Evolutionary conservation across 1,140 invertebrate genomes (phyloP), one percentile per base, ranked within the genome.

Genomic region (Drosophila willistoni): DNA sequence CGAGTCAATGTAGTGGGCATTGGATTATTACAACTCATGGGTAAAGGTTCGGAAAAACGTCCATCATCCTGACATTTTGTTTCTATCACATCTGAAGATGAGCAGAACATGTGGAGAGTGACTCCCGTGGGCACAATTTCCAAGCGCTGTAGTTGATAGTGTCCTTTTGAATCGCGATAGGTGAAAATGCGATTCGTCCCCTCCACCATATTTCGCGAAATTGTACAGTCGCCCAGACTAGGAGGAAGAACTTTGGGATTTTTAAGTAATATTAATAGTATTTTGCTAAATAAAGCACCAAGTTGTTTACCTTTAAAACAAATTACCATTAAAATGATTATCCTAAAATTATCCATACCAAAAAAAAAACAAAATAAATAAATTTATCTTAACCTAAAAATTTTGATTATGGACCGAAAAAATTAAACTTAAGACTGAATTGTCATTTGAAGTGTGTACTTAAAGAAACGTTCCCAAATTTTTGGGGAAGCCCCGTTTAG

Each of bases 101-200:
- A 71, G 19, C 81, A 90, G 17, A 73, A 51, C 75, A 90, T 75
- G 9, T 39, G 33, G 0, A 89, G 42, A 1, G 41, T 73, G n/a
- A 68, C 14, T 0, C 74, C 85, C 0, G n/a, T 7, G 0, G 86
- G 64, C 14, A 90, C 86, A 0, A 3, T 61, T 56, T 89, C 33
- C 7, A n/a, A 44, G 3, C 85, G 86, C 7, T 71, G 68, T 56
- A 89, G 54, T 12, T 86, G 77, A 0, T 66, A 41, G 4, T 41
- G 47, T 2, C 81, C 81, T 3, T 22, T 59, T 1, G 5, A 54
- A 71, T 87, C 79, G 9, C 73, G 60, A 61, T 83, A 89, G 6
- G 44, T 74, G 17, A 77, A 77, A 17, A 89, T 77, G 12, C 84
- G 73, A 61, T 80, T 83, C 0, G 84, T 64, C 7, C 5, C 6